Evolutionary conservation across 1,140 invertebrate genomes (phyloP).

Genomic region (Psilanteris sp.): DNA sequence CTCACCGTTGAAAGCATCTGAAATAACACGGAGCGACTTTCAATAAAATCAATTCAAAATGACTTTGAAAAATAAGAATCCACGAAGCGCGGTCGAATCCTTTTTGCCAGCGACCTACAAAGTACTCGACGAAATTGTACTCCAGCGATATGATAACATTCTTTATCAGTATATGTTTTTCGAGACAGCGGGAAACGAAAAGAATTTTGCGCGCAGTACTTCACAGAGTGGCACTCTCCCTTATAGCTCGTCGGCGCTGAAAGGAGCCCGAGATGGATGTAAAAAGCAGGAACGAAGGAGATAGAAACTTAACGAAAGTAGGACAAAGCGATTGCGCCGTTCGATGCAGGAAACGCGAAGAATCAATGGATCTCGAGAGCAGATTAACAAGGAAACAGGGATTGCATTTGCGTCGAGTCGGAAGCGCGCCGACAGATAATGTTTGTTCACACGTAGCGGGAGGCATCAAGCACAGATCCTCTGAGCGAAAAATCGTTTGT

Average conservation of each 20-base stretch:
- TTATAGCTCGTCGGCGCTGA: constrained; percentile 17
- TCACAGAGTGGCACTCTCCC: constrained; percentile 36
- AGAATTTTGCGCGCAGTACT: constrained; percentile 28
- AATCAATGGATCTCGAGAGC: constrained; percentile 53
- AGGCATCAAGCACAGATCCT: constrained; percentile 36
- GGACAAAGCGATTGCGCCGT: constrained; percentile 51
- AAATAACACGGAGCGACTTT: constrained; percentile 35
- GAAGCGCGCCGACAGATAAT: constrained; percentile 64
- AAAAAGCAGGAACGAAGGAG: constrained; percentile 41
- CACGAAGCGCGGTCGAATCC: constrained; percentile 9
- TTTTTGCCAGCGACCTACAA: constrained; percentile 12
- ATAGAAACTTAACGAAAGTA: constrained; percentile 43
- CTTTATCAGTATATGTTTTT: constrained; percentile 45
- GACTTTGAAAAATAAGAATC: constrained; percentile 32
- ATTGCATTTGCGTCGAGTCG: constrained; percentile 66
- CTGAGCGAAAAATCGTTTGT: constrained; percentile 66
- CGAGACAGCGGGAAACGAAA: constrained; percentile 7
- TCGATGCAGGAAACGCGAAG: constrained; percentile 25
- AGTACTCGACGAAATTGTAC: constrained; percentile 42
- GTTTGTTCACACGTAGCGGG: constrained; percentile 59
- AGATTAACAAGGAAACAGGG: constrained; percentile 64
- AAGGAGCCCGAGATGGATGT: constrained; percentile 37
- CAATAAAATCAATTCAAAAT: constrained; percentile 53
- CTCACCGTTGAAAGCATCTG: constrained; percentile 5
- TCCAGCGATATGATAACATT: constrained; percentile 49